Evolutionary conservation across 2,888 invertebrate species (phyloP).

Genomic region (Gari tellinella): DNA sequence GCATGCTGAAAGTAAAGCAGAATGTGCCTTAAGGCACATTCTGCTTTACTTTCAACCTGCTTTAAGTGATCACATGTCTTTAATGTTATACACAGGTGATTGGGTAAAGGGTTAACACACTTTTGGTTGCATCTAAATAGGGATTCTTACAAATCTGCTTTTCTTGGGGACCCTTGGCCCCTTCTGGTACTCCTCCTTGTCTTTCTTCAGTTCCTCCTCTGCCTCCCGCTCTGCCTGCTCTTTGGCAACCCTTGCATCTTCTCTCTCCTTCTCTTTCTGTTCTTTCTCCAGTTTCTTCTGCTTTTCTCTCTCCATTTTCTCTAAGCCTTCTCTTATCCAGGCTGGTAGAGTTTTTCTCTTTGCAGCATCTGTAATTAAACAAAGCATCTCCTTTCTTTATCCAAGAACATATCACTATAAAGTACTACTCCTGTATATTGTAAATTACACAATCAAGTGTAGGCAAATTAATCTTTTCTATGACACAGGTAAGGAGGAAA

Average conservation of each 20-base stretch:
- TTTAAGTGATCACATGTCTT: no score
- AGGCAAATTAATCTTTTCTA: no score
- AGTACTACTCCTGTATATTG: no score
- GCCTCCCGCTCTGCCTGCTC: constrained; percentile 86
- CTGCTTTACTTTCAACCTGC: no score
- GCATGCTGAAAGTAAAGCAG: no score
- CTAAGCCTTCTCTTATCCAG: constrained; percentile 98
- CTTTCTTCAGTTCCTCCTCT: constrained; percentile 82
- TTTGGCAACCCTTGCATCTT: constrained; percentile 87
- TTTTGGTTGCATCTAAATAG: neutral
- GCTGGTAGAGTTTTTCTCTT: constrained; percentile 94
- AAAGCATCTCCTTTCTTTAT: no score
- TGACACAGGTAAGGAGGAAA: no score
- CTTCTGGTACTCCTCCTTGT: constrained; percentile 79
- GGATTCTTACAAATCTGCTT: constrained; percentile 87
- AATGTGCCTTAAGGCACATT: no score
- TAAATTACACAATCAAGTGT: no score
- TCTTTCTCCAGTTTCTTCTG: constrained; percentile 88
- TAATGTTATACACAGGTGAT: no score
- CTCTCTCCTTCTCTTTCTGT: constrained; percentile 86
- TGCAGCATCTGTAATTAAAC: constrained; percentile 72
- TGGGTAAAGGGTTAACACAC: no score
- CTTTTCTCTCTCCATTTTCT: constrained; percentile 94
- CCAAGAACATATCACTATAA: no score
- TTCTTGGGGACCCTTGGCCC: constrained; percentile 84